phyloP scores from a whole-genome alignment of 2,888 invertebrate genomes.

The Drosophila anomalata region DNA sequence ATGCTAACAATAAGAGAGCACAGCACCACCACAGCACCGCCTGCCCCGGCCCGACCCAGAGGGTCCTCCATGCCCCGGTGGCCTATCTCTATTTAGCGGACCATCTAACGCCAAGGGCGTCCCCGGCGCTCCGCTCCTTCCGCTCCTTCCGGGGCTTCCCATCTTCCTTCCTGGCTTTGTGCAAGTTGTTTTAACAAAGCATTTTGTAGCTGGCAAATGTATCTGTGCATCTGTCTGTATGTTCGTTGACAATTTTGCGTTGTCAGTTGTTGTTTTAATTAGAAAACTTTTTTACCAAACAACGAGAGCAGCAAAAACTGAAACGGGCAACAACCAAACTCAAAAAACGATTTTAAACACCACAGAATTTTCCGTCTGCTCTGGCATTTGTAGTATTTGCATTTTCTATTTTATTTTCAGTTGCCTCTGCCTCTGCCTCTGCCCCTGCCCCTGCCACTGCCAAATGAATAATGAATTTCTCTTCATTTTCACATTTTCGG shows the following conservation, averaged over 20 bases:
- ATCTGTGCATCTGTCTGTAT: constrained; percentile 42
- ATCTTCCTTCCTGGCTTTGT: constrained; percentile 40
- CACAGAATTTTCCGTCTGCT: constrained; percentile 53
- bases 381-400: constrained; percentile 62
- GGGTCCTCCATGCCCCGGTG: background rate
- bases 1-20: constrained; percentile 70
- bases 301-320: constrained; percentile 49
- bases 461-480: constrained; percentile 78
- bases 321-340: constrained; percentile 51
- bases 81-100: constrained; percentile 6
- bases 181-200: constrained; percentile 70
- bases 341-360: constrained; percentile 74
- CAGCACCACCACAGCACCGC: background rate
- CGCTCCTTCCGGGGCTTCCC: background rate
- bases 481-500: constrained; percentile 49
- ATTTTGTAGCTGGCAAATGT: constrained; percentile 69
- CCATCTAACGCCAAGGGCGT: constrained; percentile 53
- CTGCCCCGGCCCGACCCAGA: no score
- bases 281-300: constrained; percentile 78
- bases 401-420: constrained; percentile 70
- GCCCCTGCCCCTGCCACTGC: constrained; percentile 25
- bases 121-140: background rate
- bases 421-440: background rate
- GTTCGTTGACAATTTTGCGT: constrained; percentile 77
- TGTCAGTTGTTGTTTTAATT: constrained; percentile 80